Conservation (phyloP, 2,113 vertebrate species). For the Pedetes capensis region DNA sequence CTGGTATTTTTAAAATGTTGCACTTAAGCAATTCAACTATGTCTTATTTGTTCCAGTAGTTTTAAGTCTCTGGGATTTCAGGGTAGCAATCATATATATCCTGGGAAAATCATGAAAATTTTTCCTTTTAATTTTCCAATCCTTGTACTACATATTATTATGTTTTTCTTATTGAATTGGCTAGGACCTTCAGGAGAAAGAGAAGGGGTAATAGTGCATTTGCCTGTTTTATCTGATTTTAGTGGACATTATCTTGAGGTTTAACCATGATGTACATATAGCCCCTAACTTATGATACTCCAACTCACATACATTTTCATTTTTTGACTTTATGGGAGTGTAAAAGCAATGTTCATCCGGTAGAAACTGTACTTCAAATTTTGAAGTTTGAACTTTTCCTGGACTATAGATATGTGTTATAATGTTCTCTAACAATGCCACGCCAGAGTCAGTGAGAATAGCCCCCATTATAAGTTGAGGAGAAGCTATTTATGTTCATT, state of each 20-base stretch:
- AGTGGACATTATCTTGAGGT: constrained; percentile 23
- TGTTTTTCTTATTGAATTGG: background rate
- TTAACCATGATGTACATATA: background rate
- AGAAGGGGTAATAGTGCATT: background rate
- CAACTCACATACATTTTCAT: background rate
- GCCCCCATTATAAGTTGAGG: background rate
- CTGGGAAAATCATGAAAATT: constrained; percentile 1
- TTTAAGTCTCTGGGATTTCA: constrained; percentile 25
- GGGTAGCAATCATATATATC: background rate
- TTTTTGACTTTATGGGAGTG: background rate
- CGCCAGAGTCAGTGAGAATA: background rate
- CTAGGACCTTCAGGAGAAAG: background rate
- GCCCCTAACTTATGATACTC: background rate
- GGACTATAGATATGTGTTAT: background rate
- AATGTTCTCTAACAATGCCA: background rate
- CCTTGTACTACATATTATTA: background rate
- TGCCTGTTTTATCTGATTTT: constrained; percentile 13
- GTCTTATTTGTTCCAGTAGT: background rate
- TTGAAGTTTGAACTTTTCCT: background rate
- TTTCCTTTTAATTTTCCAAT: constrained; percentile 3
- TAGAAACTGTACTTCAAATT: background rate
- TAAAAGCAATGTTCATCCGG: background rate
- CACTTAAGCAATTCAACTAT: background rate
- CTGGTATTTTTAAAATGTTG: background rate
- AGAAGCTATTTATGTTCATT: background rate